Percentiles rank a stretch among this genome's conserved stretches.
Conservation (phyloP, 2,888 invertebrate species). For the Zaprionus obscuricornis region DNA sequence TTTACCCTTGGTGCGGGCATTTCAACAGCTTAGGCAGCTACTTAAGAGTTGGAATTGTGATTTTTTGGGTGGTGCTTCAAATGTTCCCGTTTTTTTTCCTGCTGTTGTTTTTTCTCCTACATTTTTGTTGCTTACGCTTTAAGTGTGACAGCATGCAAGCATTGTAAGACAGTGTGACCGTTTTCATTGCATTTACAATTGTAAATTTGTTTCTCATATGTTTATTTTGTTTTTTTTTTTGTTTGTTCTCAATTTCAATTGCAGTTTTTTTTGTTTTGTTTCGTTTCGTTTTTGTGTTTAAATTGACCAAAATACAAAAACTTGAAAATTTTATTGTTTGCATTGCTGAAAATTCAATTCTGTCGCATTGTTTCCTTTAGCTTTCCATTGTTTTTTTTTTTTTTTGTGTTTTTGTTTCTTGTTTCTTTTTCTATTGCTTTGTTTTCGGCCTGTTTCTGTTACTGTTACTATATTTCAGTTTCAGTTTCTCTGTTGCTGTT, state of each 20-base stretch:
- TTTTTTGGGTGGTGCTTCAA: no score
- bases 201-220: neutral
- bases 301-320: conserved; percentile 26
- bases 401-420: neutral
- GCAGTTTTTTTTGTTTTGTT: no score
- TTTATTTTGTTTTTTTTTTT: neutral
- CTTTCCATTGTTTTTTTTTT: conserved; percentile 18
- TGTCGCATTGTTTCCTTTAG: no score
- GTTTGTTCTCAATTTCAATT: conserved; percentile 57
- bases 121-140: neutral
- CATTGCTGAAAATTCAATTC: no score
- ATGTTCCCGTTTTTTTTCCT: no score
- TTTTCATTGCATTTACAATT: neutral
- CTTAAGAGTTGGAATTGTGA: no score
- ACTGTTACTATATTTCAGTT: neutral
- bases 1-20: conserved; percentile 42
- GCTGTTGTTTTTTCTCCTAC: no score
- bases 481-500: conserved; percentile 11
- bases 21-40: no score
- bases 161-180: conserved; percentile 25
- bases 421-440: no score
- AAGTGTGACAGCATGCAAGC: conserved; percentile 10
- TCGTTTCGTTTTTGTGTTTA: conserved; percentile 37
- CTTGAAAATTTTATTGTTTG: conserved; percentile 30
- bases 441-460: no score